Conservation (phyloP, 2,113 vertebrate genomes). For the Sminthopsis crassicaudata region DNA sequence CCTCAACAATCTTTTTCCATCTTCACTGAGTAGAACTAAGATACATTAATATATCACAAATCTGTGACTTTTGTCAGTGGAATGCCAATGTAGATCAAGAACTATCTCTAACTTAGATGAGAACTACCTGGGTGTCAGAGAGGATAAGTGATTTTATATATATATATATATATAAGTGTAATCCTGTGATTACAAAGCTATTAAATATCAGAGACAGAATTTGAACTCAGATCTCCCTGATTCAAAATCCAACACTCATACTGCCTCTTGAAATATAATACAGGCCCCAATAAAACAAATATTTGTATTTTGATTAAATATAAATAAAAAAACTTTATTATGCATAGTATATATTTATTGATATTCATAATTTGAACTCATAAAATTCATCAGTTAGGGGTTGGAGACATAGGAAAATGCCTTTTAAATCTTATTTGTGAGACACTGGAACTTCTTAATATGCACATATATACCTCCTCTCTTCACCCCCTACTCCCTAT, state of each 20-base stretch:
- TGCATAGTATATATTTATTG: neutral
- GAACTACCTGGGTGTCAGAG: neutral
- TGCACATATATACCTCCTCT: neutral
- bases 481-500: neutral
- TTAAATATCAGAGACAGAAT: neutral
- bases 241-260: neutral
- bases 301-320: neutral
- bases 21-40: neutral
- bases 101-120: neutral
- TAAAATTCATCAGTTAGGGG: neutral
- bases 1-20: slow-evolving; percentile 20
- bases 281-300: neutral
- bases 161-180: no score
- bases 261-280: neutral
- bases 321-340: neutral
- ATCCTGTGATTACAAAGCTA: neutral
- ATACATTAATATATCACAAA: neutral
- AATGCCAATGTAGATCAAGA: neutral
- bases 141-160: neutral
- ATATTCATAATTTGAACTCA: neutral
- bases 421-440: neutral
- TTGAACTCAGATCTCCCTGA: neutral
- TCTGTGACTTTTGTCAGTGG: neutral
- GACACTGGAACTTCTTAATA: no score
- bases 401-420: neutral